Conservation (phyloP, 2,888 invertebrate genomes). For the Eupithecia pulchellata region DNA sequence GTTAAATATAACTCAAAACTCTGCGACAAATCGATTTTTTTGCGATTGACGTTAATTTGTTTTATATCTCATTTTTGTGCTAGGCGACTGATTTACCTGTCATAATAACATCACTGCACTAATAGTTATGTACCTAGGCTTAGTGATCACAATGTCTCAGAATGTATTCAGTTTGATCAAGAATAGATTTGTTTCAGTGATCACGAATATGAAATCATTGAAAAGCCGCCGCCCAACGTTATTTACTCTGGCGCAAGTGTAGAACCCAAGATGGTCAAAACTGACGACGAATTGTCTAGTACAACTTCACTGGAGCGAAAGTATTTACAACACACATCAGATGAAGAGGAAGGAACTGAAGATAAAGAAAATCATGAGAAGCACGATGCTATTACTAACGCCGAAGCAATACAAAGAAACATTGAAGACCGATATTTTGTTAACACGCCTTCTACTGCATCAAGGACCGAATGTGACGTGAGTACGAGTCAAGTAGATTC, state of each 20-base stretch:
- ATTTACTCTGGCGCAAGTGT: slow-evolving; percentile 68
- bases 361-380: slow-evolving; percentile 65
- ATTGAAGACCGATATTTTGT: slow-evolving; percentile 87
- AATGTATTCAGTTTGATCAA: slow-evolving; percentile 15
- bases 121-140: neutral
- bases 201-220: slow-evolving; percentile 97
- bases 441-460: slow-evolving; percentile 85
- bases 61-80: slow-evolving; percentile 46
- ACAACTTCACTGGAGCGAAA: slow-evolving; percentile 80
- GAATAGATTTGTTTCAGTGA: slow-evolving; percentile 88
- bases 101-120: slow-evolving; percentile 14
- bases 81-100: slow-evolving; percentile 51
- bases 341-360: slow-evolving; percentile 73
- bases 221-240: slow-evolving; percentile 86
- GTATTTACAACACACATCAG: slow-evolving; percentile 80
- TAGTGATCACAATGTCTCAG: slow-evolving; percentile 30
- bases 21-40: slow-evolving; percentile 62
- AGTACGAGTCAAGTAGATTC: slow-evolving; percentile 89
- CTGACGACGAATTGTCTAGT: slow-evolving; percentile 82
- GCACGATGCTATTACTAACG: slow-evolving; percentile 65
- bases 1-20: slow-evolving; percentile 78
- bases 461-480: slow-evolving; percentile 87
- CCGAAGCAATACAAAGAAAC: slow-evolving; percentile 86
- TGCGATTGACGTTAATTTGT: slow-evolving; percentile 60
- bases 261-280: slow-evolving; percentile 70